These are phyloP conservation scores for Laticauda laticaudata DNA, from an alignment of 2,113 vertebrate genomes.

Conservation along the genomic window DNA sequence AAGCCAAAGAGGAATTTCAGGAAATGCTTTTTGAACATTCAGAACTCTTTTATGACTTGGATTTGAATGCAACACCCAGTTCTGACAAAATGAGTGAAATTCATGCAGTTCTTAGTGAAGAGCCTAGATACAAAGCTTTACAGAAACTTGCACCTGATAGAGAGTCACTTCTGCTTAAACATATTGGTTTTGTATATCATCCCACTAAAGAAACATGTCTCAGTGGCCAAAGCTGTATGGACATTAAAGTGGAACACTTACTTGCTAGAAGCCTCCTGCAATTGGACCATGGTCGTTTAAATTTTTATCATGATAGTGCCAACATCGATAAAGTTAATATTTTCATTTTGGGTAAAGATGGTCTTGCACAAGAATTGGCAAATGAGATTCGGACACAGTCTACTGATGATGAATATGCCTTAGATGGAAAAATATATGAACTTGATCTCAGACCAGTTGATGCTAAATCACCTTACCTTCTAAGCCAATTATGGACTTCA, in stretches of 20 bases:
- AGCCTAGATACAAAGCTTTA: conserved; percentile 95
- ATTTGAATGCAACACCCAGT: conserved; percentile 96
- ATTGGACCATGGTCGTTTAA: conserved; percentile 85
- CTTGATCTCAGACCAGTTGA: conserved; percentile 92
- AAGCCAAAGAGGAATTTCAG: conserved; percentile 99
- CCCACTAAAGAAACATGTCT: conserved; percentile 98
- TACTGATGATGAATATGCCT: conserved; percentile 95
- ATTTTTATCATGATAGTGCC: conserved; percentile 92
- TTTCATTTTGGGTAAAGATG: conserved; percentile 95
- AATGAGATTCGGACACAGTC: conserved; percentile 97
- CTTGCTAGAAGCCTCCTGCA: conserved; percentile 91
- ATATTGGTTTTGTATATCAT: conserved; percentile 99
- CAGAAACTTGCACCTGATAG: conserved; percentile 97
- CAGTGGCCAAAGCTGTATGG: conserved; percentile 91
- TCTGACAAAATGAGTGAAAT: conserved; percentile 98
- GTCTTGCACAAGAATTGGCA: conserved; percentile 92
- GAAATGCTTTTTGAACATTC: conserved; percentile 99
- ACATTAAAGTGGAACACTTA: conserved; percentile 94
- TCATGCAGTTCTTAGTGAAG: conserved; percentile 92
- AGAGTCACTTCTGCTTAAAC: conserved; percentile 96
- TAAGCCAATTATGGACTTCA: conserved; percentile 88
- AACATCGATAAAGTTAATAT: conserved; percentile 96
- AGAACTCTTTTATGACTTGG: conserved; percentile 97
- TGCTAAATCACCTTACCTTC: conserved; percentile 88
- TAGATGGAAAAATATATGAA: conserved; percentile 98